Percentiles rank a stretch among this genome's conserved stretches.
Evolutionary conservation across 2,888 invertebrate species (phyloP).

Genomic region (Drosophila basisetae): DNA sequence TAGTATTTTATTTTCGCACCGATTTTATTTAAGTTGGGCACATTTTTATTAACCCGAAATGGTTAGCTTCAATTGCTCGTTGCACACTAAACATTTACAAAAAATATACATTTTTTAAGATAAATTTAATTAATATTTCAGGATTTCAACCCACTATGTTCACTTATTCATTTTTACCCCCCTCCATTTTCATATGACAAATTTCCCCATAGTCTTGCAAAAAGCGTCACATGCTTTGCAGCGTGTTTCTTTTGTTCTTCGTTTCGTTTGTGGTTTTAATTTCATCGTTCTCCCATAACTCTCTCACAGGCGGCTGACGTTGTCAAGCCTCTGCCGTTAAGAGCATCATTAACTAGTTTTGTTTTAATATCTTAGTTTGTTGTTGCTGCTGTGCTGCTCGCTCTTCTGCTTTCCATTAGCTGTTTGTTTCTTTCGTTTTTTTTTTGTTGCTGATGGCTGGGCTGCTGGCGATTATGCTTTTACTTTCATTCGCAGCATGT

Average conservation of each 20-base stretch:
- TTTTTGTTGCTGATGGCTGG: conserved; percentile 15
- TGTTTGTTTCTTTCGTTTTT: conserved; percentile 11
- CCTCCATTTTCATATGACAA: neutral
- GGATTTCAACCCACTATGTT: neutral
- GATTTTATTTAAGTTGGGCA: conserved; percentile 39
- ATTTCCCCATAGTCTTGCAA: neutral
- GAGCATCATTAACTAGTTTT: conserved; percentile 58
- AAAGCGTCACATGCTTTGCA: conserved; percentile 35
- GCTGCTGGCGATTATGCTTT: conserved; percentile 56
- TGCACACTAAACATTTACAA: conserved; percentile 16
- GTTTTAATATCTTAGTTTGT: conserved; percentile 50
- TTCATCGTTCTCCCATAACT: conserved; percentile 8
- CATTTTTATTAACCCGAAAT: conserved; percentile 40
- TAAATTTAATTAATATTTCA: neutral
- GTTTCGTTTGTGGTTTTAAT: conserved; percentile 15
- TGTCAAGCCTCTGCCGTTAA: conserved; percentile 35
- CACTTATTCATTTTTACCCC: neutral
- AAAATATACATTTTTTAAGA: neutral
- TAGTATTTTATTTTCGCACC: conserved; percentile 27
- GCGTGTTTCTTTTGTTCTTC: conserved; percentile 9
- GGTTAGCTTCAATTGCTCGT: conserved; percentile 12
- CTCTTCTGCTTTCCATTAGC: conserved; percentile 21
- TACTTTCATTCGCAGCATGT: conserved; percentile 70
- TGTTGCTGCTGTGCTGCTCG: conserved; percentile 29
- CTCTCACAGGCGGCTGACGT: conserved; percentile 7